Percentiles rank a stretch among this genome's conserved stretches.
Conservation (phyloP, 2,797 vertebrate species). For the Hemibagrus guttatus region DNA sequence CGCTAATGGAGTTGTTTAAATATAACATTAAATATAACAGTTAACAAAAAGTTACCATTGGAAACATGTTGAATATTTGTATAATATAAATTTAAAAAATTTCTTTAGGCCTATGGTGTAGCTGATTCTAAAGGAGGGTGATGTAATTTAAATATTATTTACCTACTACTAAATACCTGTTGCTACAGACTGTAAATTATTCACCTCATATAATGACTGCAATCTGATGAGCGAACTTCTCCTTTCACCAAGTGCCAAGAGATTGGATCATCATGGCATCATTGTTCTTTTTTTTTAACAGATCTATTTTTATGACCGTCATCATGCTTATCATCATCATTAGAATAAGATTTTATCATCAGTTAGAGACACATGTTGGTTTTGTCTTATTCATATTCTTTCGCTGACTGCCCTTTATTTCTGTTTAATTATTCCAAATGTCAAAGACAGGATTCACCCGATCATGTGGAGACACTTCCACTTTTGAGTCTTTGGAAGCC, state of each 20-base stretch:
- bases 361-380: slow-evolving; percentile 1
- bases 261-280: not conserved
- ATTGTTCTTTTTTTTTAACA: not conserved
- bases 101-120: not conserved
- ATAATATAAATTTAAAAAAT: not conserved
- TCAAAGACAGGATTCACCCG: slow-evolving; percentile 54
- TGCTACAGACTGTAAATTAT: slow-evolving; percentile 41
- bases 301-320: slow-evolving; percentile 5
- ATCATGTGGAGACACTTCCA: slow-evolving; percentile 52
- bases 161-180: slow-evolving; percentile 33
- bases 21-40: not conserved
- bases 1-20: not conserved
- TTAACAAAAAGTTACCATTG: not conserved
- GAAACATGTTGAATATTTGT: not conserved
- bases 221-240: slow-evolving; percentile 1
- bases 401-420: slow-evolving; percentile 22
- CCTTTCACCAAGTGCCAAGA: slow-evolving; percentile 20
- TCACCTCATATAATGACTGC: slow-evolving; percentile 42
- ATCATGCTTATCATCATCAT: slow-evolving; percentile 24
- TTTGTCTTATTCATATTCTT: not conserved
- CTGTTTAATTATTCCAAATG: slow-evolving; percentile 57
- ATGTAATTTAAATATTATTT: slow-evolving; percentile 3
- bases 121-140: not conserved
- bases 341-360: not conserved
- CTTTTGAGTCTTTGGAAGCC: slow-evolving; percentile 54